phyloP scores from a whole-genome alignment of 2,888 invertebrate genomes.

The Eilema sororculum region DNA sequence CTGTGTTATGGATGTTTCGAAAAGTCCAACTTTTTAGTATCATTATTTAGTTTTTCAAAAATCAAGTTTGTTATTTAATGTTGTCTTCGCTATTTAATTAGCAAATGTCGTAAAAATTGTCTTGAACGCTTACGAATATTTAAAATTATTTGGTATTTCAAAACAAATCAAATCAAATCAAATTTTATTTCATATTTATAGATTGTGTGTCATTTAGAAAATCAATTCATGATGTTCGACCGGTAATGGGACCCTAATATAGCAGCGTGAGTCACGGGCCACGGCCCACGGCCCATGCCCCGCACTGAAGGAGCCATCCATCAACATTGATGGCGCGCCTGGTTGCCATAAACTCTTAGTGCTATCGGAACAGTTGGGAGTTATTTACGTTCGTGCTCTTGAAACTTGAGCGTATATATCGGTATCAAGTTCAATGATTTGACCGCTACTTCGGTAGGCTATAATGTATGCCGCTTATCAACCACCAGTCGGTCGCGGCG shows the following conservation, averaged over 20 bases:
- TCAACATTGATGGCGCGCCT: slow-evolving; percentile 35
- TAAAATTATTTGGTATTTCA: background rate
- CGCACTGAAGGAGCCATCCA: slow-evolving; percentile 22
- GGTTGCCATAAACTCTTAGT: slow-evolving; percentile 21
- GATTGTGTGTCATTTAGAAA: slow-evolving; percentile 30
- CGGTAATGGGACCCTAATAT: slow-evolving; percentile 25
- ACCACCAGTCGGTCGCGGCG: background rate
- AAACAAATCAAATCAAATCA: no score
- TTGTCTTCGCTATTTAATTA: background rate
- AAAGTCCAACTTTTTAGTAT: no score
- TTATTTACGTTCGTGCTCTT: slow-evolving; percentile 24
- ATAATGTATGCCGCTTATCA: slow-evolving; percentile 14
- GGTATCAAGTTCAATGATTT: slow-evolving; percentile 21
- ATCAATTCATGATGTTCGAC: slow-evolving; percentile 23
- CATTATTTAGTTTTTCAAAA: no score
- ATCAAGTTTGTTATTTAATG: no score
- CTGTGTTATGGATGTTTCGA: no score
- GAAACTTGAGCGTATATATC: slow-evolving; percentile 11
- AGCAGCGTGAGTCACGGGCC: slow-evolving; percentile 34
- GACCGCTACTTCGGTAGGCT: slow-evolving; percentile 9
- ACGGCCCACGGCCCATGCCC: background rate
- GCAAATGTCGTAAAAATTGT: background rate
- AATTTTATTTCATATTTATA: no score
- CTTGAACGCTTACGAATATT: background rate
- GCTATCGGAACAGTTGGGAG: slow-evolving; percentile 19